phyloP scores from a whole-genome alignment of 64 coral and sea anemone species.

The Pocillopora damicornis region DNA sequence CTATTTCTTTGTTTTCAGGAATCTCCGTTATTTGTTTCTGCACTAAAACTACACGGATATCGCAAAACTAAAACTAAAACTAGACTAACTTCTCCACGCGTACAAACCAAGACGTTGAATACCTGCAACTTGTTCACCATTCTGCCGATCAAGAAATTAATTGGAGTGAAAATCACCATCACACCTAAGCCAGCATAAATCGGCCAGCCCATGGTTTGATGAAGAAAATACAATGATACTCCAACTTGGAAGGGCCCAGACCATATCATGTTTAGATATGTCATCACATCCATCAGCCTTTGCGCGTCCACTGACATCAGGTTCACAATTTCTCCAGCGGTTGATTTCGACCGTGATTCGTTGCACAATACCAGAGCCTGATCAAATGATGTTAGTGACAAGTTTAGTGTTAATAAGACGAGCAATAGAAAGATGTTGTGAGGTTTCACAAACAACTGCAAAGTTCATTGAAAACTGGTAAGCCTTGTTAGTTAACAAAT shows the following conservation, averaged over 20 bases:
- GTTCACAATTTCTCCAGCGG: constrained; percentile 62
- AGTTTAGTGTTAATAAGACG: neutral
- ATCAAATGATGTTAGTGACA: neutral
- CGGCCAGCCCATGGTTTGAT: constrained; percentile 42
- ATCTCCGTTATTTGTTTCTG: too few species aligned
- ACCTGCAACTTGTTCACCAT: constrained; percentile 35
- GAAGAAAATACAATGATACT: constrained; percentile 34
- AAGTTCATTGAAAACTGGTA: too few species aligned
- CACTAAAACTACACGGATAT: too few species aligned
- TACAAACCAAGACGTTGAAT: neutral
- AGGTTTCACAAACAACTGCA: too few species aligned
- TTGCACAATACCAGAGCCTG: constrained; percentile 41
- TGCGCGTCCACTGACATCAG: constrained; percentile 63
- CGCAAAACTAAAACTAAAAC: too few species aligned
- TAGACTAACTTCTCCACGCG: neutral
- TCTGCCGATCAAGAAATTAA: constrained; percentile 43
- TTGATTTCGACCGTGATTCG: constrained; percentile 43
- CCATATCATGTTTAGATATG: constrained; percentile 29
- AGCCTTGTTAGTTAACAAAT: too few species aligned
- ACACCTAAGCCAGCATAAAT: constrained; percentile 52
- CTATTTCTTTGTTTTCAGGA: too few species aligned
- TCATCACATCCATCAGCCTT: constrained; percentile 30
- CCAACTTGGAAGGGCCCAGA: constrained; percentile 43
- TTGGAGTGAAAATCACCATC: constrained; percentile 40
- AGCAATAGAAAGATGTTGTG: too few species aligned